Base-by-base conservation (phyloP, 1,140 invertebrate genomes). In the Drosophila serrata region DNA sequence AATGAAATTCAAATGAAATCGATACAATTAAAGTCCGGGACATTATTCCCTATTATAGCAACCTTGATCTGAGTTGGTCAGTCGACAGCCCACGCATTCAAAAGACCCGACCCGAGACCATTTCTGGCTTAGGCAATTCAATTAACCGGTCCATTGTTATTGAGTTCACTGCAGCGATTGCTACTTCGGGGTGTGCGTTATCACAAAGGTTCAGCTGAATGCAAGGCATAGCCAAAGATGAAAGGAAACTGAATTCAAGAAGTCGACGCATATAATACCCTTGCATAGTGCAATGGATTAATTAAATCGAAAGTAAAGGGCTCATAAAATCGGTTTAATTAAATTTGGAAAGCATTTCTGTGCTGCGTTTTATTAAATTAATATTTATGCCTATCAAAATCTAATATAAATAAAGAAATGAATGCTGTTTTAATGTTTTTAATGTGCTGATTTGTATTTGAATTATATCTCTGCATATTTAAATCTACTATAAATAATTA, bases 101-200 rank as follows among this genome's bases (percentile, higher is more conserved):
- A 88, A 87, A 65, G 57, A 63, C 53, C 53, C n/a, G n/a, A n/a
- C n/a, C 56, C 64, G 37, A 72, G 22, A 67, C 53, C 51, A 43
- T 56, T 55, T 55, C 72, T 64, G 58, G 53, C 68, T 79, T 58
- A 55, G 46, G 31, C 73, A 73, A 82, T 84, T 84, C 80, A 88
- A 88, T 88, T 84, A 88, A 84, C 80, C 48, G 31, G 49, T 11
- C 77, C 61, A 88, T 88, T 88, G 84, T 88, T 80, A 62, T 79
- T 39, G 59, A 56, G 42, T 65, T 55, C 31, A 56, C 39, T 63
- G 49, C 40, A 56, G 29, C 29, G 55, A 37, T 19, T 45, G 35
- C 40, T 7, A 22, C 45, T 40, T 40, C 9, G 40, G 61, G 46
- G 70, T 43, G 55, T 67, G 81, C n/a, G n/a, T 81, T 81, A 82